These are phyloP conservation scores for Macrobrachium nipponense DNA, from an alignment of 1,140 invertebrate species.

Conservation along the genomic window DNA sequence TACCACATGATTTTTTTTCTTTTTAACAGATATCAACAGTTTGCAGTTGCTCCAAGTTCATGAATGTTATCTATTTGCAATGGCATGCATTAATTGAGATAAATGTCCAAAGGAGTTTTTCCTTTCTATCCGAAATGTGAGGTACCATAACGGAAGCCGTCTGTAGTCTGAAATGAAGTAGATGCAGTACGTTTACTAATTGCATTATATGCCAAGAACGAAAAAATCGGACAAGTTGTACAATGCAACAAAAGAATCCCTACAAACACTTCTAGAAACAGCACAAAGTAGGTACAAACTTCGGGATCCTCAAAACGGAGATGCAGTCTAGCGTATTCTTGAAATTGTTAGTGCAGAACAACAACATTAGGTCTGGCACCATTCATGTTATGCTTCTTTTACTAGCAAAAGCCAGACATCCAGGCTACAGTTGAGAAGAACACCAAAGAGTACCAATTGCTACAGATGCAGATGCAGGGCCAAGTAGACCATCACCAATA, in stretches of 20 bases:
- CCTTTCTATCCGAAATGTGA: slow-evolving; percentile 6
- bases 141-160: slow-evolving; percentile 16
- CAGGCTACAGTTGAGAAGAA: slow-evolving; percentile 4
- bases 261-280: slow-evolving; percentile 32
- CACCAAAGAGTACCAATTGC: slow-evolving; percentile 9
- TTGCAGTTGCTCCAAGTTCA: too few relatives aligned
- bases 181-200: background rate
- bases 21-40: too few relatives aligned
- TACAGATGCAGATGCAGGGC: background rate
- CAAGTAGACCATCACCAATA: slow-evolving; percentile 32
- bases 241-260: too few relatives aligned
- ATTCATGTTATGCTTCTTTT: too few relatives aligned
- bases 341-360: slow-evolving; percentile 28
- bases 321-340: slow-evolving; percentile 31
- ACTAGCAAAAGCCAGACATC: slow-evolving; percentile 1
- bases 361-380: slow-evolving; percentile 16
- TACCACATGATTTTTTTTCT: too few relatives aligned
- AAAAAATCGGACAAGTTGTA: too few relatives aligned
- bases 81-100: too few relatives aligned
- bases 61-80: too few relatives aligned
- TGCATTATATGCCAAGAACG: too few relatives aligned
- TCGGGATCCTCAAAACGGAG: slow-evolving; percentile 30
- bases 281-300: slow-evolving; percentile 20
- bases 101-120: too few relatives aligned
- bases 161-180: slow-evolving; percentile 3